Conservation (phyloP, 2,113 vertebrate genomes). For the Coracopsis vasa region DNA sequence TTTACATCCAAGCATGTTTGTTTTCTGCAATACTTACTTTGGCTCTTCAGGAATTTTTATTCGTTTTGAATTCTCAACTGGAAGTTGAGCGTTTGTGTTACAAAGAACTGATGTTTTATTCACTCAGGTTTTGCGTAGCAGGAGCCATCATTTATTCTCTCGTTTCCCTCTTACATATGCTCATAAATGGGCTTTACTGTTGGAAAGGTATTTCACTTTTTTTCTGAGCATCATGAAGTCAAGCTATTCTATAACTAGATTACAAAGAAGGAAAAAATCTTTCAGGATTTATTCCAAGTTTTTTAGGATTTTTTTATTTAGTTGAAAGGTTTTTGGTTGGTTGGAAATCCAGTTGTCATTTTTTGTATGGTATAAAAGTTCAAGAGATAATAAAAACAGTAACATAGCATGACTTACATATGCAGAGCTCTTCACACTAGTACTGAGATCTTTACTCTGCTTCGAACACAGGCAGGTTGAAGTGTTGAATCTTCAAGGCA, state of each 20-base stretch:
- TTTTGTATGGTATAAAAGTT: background rate
- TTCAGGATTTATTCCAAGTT: background rate
- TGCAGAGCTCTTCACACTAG: background rate
- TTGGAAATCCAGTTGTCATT: background rate
- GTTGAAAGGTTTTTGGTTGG: background rate
- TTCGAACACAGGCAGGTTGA: background rate
- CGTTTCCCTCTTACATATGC: fast-evolving
- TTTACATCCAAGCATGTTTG: background rate
- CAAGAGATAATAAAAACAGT: background rate
- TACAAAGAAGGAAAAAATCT: background rate
- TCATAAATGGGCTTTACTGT: background rate
- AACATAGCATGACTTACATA: background rate
- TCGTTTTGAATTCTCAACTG: background rate
- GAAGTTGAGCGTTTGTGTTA: background rate
- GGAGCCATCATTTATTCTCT: background rate
- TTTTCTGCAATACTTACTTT: background rate
- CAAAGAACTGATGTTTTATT: background rate
- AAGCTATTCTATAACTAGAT: background rate
- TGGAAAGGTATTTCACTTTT: background rate
- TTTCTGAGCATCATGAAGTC: background rate
- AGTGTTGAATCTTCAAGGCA: background rate
- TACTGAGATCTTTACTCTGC: background rate
- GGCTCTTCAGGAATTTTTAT: background rate
- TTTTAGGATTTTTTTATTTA: background rate
- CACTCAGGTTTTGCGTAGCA: background rate